Evolutionary conservation across 2,888 invertebrate species (phyloP), one percentile per base, ranked within the genome.

Genomic region (Strigamia crassipes): DNA sequence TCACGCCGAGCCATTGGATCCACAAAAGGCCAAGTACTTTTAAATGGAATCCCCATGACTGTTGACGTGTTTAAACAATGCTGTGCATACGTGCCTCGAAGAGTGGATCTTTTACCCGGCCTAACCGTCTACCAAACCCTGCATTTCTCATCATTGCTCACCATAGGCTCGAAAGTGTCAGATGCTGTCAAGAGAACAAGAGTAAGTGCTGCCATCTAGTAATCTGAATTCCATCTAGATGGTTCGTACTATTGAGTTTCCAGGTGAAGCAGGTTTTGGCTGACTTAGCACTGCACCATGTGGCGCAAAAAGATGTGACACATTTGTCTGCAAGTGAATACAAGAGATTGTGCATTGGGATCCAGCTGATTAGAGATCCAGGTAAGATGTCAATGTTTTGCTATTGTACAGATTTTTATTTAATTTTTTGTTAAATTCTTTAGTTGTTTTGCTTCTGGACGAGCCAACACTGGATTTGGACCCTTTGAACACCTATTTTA

Each of bases 381-480:
- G 93, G 96, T n/a, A n/a, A n/a, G n/a, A n/a, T n/a, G n/a, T n/a
- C n/a, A n/a, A n/a, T n/a, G n/a, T n/a, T n/a, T n/a, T n/a, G n/a
- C n/a, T n/a, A n/a, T n/a, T n/a, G n/a, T n/a, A n/a, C n/a, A n/a
- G n/a, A n/a, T n/a, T n/a, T n/a, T n/a, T n/a, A n/a, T n/a, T n/a
- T n/a, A n/a, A n/a, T n/a, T n/a, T n/a, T n/a, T n/a, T n/a, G n/a
- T n/a, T n/a, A n/a, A n/a, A n/a, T n/a, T n/a, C n/a, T n/a, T 1
- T 87, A 94, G 95, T 96, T 23, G 91, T 97, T 86, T 88, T 97
- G 1, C 90, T 97, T 0, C 89, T 97, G 84, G 97, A 98, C 87
- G 97, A 98, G 86, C 97, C 97, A 0, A 97, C 97, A 0, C 94
- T 94, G 91, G 96, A 96, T 84, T 90, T 99, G 84, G 97, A 98